Evolutionary conservation across 2,113 vertebrate species (phyloP), one percentile per base, ranked within the genome.

Genomic region (Apeltes quadracus): DNA sequence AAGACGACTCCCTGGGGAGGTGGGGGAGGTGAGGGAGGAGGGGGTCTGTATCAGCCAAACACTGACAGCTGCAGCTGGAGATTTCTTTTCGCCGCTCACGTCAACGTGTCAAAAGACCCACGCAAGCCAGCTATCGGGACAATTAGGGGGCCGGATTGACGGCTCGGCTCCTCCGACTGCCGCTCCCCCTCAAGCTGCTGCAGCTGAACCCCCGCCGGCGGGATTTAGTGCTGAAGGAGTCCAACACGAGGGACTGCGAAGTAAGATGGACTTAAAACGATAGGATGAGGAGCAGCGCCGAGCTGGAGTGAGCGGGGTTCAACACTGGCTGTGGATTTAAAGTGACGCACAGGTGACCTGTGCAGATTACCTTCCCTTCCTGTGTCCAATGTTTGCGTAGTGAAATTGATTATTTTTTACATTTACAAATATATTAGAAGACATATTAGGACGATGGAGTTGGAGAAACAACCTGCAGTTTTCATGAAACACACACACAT

Each of bases 181-280:
- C 78, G 75, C 76, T 86, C 82, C 65, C 61, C n/a, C 75, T 75
- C 72, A 14, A 16, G 20, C 76, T 66, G 51, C 25, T 4, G 48
- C 22, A 0, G 39, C 46, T 71, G 74, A 85, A 83, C 73, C 81
- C 83, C 68, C 36, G 0, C 29, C 0, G 50, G 39, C 36, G 85
- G 14, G 87, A 80, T 82, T 90, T 78, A 78, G 22, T 10, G 54
- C 76, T 25, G 44, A 14, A 38, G 75, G 57, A 75, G 62, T 20
- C 39, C 74, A 23, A 84, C 81, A 72, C 76, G 54, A 75, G 56
- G 15, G 25, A 54, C 38, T 57, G 76, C 43, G 66, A 81, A 69
- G 86, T 85, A 75, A 78, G 44, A 80, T 69, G 83, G 84, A 68
- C 83, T 88, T 81, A 83, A 81, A 76, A 79, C 13, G 38, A 75